phyloP scores from a whole-genome alignment of 2,888 invertebrate species.

The Orchesella flavescens region DNA sequence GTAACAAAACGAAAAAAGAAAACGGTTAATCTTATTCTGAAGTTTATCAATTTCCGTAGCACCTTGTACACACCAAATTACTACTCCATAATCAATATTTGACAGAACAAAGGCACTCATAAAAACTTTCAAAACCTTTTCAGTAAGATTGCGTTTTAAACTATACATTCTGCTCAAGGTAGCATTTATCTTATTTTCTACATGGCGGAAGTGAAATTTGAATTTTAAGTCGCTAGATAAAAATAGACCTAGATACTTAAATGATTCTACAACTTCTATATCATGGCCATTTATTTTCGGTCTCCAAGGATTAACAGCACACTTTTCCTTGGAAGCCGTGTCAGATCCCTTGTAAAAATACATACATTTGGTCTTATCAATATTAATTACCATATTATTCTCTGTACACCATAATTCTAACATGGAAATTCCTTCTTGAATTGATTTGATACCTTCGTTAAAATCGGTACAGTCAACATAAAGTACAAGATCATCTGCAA shows the following conservation, averaged over 20 bases:
- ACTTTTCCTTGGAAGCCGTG: neutral
- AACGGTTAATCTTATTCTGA: slow-evolving; percentile 1
- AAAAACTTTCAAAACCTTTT: slow-evolving; percentile 21
- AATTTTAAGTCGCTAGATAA: slow-evolving; percentile 18
- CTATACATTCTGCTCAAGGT: slow-evolving; percentile 24
- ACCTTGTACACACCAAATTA: too few species aligned
- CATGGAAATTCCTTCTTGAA: neutral
- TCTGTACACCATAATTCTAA: slow-evolving; percentile 24
- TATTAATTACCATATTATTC: slow-evolving; percentile 42
- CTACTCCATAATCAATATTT: too few species aligned
- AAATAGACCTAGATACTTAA: slow-evolving; percentile 46
- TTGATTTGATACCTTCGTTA: too few species aligned
- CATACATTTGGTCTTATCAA: slow-evolving; percentile 40
- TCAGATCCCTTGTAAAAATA: slow-evolving; percentile 15
- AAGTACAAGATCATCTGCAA: slow-evolving; percentile 36
- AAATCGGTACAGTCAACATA: slow-evolving; percentile 18
- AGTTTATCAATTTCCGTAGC: neutral
- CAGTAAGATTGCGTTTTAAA: slow-evolving; percentile 11
- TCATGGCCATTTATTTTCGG: neutral
- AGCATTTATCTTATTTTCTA: slow-evolving; percentile 10
- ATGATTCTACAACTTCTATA: slow-evolving; percentile 10
- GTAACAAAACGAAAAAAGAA: neutral
- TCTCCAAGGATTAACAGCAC: neutral
- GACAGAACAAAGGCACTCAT: too few species aligned
- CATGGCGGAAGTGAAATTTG: too few species aligned